These are phyloP conservation scores for Spialia ferax DNA, from an alignment of 2,888 invertebrate species.

Conservation along the genomic window DNA sequence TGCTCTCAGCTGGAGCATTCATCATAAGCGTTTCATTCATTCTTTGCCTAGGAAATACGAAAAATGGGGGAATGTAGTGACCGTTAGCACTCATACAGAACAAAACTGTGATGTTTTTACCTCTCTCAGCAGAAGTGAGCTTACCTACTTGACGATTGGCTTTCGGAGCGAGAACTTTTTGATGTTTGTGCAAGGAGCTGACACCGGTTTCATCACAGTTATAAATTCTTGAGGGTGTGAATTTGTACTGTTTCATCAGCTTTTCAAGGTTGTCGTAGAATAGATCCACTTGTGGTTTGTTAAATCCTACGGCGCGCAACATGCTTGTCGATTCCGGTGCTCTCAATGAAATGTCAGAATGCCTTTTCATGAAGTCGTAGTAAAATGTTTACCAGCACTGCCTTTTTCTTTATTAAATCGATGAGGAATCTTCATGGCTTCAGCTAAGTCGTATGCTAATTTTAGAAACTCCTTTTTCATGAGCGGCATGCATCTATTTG, in stretches of 20 bases:
- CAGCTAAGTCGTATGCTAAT: slow-evolving; percentile 4
- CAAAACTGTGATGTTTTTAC: background rate
- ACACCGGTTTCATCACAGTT: slow-evolving; percentile 51
- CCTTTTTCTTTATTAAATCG: slow-evolving; percentile 8
- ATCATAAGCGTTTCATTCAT: slow-evolving; percentile 47
- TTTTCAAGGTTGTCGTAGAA: background rate
- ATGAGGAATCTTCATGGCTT: background rate
- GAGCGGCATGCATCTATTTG: slow-evolving; percentile 2
- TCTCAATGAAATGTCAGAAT: background rate
- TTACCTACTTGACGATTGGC: slow-evolving; percentile 44
- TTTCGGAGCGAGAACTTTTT: slow-evolving; percentile 46
- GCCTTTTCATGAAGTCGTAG: slow-evolving; percentile 1
- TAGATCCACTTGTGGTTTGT: background rate
- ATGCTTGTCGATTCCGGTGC: background rate
- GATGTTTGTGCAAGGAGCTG: slow-evolving; percentile 46
- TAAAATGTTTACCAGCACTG: slow-evolving; percentile 10
- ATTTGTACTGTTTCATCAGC: slow-evolving; percentile 39
- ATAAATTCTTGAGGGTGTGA: slow-evolving; percentile 47
- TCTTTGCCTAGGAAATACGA: slow-evolving; percentile 47
- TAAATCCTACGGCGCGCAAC: slow-evolving; percentile 9
- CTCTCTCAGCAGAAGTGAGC: slow-evolving; percentile 35
- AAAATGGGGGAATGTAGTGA: slow-evolving; percentile 48
- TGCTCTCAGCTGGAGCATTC: slow-evolving; percentile 46
- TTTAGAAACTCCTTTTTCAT: slow-evolving; percentile 6
- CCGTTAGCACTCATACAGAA: slow-evolving; percentile 17